These are phyloP conservation scores for Adelges cooleyi DNA, from an alignment of 1,140 invertebrate species.

Conservation along the genomic window DNA sequence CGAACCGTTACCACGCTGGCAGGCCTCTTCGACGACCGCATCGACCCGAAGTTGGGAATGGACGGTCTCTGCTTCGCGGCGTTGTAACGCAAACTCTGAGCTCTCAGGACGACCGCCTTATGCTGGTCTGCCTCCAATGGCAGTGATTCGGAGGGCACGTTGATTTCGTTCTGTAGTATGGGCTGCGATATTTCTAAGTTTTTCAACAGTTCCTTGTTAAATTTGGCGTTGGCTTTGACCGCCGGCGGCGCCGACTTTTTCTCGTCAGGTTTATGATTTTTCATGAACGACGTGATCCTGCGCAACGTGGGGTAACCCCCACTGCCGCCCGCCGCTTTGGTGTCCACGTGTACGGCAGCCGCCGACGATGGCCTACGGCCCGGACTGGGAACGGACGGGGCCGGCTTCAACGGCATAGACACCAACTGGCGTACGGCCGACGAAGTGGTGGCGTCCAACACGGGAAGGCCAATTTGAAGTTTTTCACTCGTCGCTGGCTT, in stretches of 20 bases:
- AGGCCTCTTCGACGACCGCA: slow-evolving; percentile 56
- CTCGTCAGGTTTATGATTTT: slow-evolving; percentile 37
- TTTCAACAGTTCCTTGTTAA: slow-evolving; percentile 57
- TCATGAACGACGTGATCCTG: slow-evolving; percentile 62
- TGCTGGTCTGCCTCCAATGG: slow-evolving; percentile 39
- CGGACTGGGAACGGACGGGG: slow-evolving; percentile 39
- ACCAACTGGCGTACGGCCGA: slow-evolving; percentile 57
- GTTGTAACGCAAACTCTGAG: slow-evolving; percentile 60
- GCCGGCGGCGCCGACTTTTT: background rate
- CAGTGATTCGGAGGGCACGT: slow-evolving; percentile 42
- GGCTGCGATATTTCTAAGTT: slow-evolving; percentile 69
- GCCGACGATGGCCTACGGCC: slow-evolving; percentile 40
- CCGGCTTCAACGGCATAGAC: slow-evolving; percentile 32
- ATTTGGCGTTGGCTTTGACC: slow-evolving; percentile 29
- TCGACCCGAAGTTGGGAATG: slow-evolving; percentile 67
- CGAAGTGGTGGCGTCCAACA: slow-evolving; percentile 59
- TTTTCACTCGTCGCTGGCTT: slow-evolving; percentile 38
- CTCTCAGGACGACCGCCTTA: slow-evolving; percentile 49
- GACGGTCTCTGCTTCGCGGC: slow-evolving; percentile 43
- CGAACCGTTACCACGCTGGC: slow-evolving; percentile 51
- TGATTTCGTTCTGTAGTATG: slow-evolving; percentile 56
- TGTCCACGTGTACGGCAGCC: slow-evolving; percentile 36
- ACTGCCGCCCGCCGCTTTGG: slow-evolving; percentile 35
- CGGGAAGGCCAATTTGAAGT: slow-evolving; percentile 65
- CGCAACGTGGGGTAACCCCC: slow-evolving; percentile 42